Conservation (phyloP, 2,888 invertebrate genomes). For the Tetragnatha montana region DNA sequence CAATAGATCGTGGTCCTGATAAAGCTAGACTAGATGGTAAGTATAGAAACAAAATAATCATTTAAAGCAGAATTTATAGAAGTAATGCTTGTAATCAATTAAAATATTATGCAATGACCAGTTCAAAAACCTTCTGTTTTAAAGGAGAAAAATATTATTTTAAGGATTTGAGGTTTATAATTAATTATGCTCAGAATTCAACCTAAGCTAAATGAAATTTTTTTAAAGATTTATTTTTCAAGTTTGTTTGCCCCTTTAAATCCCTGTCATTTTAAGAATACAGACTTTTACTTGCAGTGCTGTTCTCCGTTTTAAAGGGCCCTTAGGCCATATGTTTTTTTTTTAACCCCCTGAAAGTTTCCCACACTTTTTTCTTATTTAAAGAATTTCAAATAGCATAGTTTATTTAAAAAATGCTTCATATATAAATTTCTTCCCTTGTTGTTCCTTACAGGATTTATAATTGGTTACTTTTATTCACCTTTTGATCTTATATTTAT, state of each 20-base stretch:
- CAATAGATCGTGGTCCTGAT: slow-evolving; percentile 85
- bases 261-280: neutral
- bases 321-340: too few relatives aligned
- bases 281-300: too few relatives aligned
- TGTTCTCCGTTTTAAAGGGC: too few relatives aligned
- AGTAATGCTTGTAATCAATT: neutral
- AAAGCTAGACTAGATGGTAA: slow-evolving; percentile 88
- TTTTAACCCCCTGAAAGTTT: too few relatives aligned
- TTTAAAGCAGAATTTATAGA: neutral
- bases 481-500: neutral
- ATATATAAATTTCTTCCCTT: neutral
- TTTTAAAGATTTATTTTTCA: too few relatives aligned
- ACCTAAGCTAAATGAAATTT: neutral
- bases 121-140: neutral
- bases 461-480: neutral
- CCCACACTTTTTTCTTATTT: too few relatives aligned
- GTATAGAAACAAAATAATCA: neutral
- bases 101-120: too few relatives aligned
- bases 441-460: neutral
- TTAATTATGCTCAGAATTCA: too few relatives aligned
- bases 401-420: neutral
- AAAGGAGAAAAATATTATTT: neutral
- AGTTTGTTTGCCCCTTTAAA: neutral
- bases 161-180: neutral
- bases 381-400: too few relatives aligned